Conservation (phyloP, 2,797 vertebrate genomes). For the Argentina silus region DNA sequence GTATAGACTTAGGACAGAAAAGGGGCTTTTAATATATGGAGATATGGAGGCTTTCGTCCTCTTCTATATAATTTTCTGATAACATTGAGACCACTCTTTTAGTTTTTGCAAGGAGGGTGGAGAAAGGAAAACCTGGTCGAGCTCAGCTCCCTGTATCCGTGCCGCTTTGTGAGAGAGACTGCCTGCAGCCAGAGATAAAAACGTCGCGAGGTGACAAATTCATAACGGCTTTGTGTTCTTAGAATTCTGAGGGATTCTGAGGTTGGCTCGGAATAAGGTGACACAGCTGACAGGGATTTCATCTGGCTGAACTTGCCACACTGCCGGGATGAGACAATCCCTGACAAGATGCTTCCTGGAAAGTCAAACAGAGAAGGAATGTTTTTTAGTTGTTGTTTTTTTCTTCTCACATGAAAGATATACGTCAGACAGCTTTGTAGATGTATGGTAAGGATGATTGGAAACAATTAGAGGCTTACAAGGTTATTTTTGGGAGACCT, state of each 20-base stretch:
- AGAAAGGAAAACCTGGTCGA: constrained; percentile 55
- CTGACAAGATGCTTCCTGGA: constrained; percentile 33
- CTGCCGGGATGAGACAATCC: constrained; percentile 14
- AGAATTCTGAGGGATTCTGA: constrained; percentile 71
- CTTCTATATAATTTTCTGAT: constrained; percentile 76
- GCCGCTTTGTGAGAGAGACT: constrained; percentile 64
- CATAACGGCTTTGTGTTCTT: constrained; percentile 76
- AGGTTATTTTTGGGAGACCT: not conserved
- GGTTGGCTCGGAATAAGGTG: constrained; percentile 71
- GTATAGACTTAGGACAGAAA: constrained; percentile 57
- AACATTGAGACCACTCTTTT: constrained; percentile 74
- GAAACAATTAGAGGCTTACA: constrained; percentile 5
- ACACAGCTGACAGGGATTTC: constrained; percentile 76
- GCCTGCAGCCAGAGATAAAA: constrained; percentile 79
- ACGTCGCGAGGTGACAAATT: constrained; percentile 77
- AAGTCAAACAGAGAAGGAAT: constrained; percentile 51
- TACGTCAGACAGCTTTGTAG: constrained; percentile 8
- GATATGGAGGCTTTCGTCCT: constrained; percentile 65
- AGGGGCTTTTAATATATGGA: constrained; percentile 64
- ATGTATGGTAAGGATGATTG: constrained; percentile 17
- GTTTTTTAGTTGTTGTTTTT: not conserved
- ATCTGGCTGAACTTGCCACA: constrained; percentile 66
- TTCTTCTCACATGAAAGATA: constrained; percentile 21
- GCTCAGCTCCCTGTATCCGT: constrained; percentile 46
- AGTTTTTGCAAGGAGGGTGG: constrained; percentile 42